Evolutionary conservation across 2,797 vertebrate species (phyloP), one percentile per base, ranked within the genome.

Genomic region (Epinephelus awoara): DNA sequence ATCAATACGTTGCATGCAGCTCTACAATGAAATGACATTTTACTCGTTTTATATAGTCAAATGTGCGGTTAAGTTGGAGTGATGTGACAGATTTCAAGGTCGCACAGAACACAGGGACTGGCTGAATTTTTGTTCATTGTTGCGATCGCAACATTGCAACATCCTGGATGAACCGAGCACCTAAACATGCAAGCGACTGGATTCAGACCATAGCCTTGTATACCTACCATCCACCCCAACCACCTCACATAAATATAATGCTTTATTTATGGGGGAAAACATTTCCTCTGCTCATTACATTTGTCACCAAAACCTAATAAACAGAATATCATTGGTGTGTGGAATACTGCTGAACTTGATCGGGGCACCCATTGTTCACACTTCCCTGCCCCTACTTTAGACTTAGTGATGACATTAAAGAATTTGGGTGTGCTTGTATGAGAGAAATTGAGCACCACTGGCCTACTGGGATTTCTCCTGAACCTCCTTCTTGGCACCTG

Each of bases 371-470:
- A 11, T 40, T 5, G 11, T 56, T 18, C 2, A 58, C 21, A 17
- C 40, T 40, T 23, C 21, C 49, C 3, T 2, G 18, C 15, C 57
- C 17, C 17, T 9, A 19, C 21, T 40, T 29, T 18, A 38, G n/a
- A 55, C 38, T 44, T 67, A 21, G 18, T 49, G 27, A 54, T 12
- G 14, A 46, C 40, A 18, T 46, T 27, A 7, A 21, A 13, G 46
- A 50, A 6, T 49, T 3, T 1, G 5, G 38, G 46, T 61, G 47
- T 65, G 38, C 21, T 42, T 44, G 17, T 12, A 15, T 38, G 27
- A 49, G 62, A 64, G 40, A 73, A 21, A 76, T 23, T 27, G 59
- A 64, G 54, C 56, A 50, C n/a, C 15, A 70, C 3, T 2, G 2
- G 25, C 18, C 44, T 44, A 18, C 15, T 23, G 50, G 38, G 54